Evolutionary conservation across 2,113 vertebrate species (phyloP).

Genomic region (Laticauda laticaudata): DNA sequence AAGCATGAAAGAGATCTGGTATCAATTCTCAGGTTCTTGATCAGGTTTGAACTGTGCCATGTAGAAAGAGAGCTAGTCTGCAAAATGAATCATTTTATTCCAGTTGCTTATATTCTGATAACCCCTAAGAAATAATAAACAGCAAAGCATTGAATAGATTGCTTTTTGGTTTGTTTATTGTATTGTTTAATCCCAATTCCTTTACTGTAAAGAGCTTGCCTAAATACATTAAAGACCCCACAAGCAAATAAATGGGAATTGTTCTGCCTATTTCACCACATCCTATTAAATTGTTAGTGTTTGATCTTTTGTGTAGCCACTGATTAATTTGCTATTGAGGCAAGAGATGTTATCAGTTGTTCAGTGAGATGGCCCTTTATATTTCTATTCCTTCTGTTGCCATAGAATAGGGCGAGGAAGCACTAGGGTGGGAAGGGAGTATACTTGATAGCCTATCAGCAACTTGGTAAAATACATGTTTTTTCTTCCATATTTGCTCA

Average conservation of each 20-base stretch:
- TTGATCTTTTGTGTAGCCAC: slow-evolving; percentile 29
- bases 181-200: neutral
- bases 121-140: neutral
- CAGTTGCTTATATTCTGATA: neutral
- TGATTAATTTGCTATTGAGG: slow-evolving; percentile 9
- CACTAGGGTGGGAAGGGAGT: neutral
- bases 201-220: neutral
- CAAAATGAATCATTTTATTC: slow-evolving; percentile 17
- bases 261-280: slow-evolving; percentile 31
- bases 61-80: neutral
- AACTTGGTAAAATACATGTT: neutral
- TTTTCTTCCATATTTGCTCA: neutral
- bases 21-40: neutral
- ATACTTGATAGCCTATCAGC: neutral
- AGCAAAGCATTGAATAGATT: slow-evolving; percentile 14
- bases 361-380: neutral
- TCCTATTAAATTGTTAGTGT: slow-evolving; percentile 28
- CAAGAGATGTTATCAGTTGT: slow-evolving; percentile 30
- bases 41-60: slow-evolving; percentile 24
- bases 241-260: neutral
- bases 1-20: neutral
- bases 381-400: neutral
- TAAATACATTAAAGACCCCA: neutral
- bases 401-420: neutral
- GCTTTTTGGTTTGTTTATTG: neutral